A percentile compares a stretch with the other conserved stretches of the same genome.
These are phyloP conservation scores for Phycodurus eques DNA, from an alignment of 2,113 vertebrate genomes.

Conservation along the genomic window DNA sequence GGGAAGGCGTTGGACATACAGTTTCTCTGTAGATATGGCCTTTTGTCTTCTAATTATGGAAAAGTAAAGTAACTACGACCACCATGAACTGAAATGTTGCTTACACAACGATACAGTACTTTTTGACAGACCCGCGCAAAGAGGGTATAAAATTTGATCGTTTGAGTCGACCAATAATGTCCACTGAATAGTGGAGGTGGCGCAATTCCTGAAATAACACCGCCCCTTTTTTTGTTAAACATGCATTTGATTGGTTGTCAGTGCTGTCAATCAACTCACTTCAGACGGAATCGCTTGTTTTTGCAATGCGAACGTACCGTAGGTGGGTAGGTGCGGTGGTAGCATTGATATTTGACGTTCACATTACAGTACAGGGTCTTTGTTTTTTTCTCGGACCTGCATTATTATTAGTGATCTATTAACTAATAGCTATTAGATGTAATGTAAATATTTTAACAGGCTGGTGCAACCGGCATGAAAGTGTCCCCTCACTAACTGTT, in stretches of 20 bases:
- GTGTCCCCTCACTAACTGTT: too few relatives aligned
- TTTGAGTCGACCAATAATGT: slow-evolving; percentile 59
- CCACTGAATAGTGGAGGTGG: accelerated
- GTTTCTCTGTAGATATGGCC: neutral
- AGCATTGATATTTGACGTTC: neutral
- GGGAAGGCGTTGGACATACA: neutral
- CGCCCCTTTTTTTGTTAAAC: slow-evolving; percentile 15
- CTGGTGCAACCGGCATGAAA: too few relatives aligned
- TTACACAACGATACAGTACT: neutral
- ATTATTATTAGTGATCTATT: too few relatives aligned
- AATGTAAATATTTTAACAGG: too few relatives aligned
- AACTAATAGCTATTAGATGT: too few relatives aligned
- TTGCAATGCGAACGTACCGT: neutral
- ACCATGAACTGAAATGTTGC: neutral
- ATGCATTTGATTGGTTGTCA: slow-evolving; percentile 30
- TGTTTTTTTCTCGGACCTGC: too few relatives aligned
- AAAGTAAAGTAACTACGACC: neutral
- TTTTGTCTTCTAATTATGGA: neutral
- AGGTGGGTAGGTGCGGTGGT: neutral
- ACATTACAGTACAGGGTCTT: neutral
- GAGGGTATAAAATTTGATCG: slow-evolving; percentile 8
- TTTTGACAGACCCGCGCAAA: slow-evolving; percentile 67
- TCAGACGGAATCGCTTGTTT: neutral
- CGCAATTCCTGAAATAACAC: neutral
- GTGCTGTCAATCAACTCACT: slow-evolving; percentile 10